phyloP scores from a whole-genome alignment of 53 echinoderm and acorn worm genomes.

The Holothuria scabra region DNA sequence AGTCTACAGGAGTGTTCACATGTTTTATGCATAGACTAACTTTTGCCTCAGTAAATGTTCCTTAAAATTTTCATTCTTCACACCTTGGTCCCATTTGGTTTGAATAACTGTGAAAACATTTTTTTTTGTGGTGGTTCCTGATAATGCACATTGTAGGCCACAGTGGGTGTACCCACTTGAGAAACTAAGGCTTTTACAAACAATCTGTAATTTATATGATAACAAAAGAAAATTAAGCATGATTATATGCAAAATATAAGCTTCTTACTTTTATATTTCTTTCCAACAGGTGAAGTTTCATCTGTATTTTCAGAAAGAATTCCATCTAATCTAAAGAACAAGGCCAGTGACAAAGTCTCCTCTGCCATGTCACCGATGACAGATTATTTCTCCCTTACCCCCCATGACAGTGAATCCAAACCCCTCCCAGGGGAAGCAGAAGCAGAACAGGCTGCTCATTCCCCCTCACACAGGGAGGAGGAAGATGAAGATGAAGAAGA shows the following conservation, averaged over 20 bases:
- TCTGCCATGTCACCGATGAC: constrained; percentile 98
- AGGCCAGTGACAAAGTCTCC: constrained; percentile 83
- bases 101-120: too few species aligned
- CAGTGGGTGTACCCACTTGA: too few species aligned
- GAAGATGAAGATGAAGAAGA: constrained; percentile 59
- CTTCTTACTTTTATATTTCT: not conserved
- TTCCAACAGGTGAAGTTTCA: constrained; percentile 51
- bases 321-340: constrained; percentile 48
- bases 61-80: too few species aligned
- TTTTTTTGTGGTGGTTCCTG: too few species aligned
- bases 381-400: constrained; percentile 90
- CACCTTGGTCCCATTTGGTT: too few species aligned
- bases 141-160: too few species aligned
- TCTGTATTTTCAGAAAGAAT: constrained; percentile 44
- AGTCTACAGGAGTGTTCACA: too few species aligned
- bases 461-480: constrained; percentile 38
- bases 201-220: too few species aligned
- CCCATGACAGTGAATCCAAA: constrained; percentile 38
- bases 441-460: constrained; percentile 47
- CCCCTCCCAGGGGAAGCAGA: constrained; percentile 37
- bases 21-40: too few species aligned
- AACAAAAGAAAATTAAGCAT: not conserved
- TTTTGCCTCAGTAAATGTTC: too few species aligned
- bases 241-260: not conserved
- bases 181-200: too few species aligned